A percentile compares a stretch with the other conserved stretches of the same genome.
These are phyloP conservation scores for Chiridota heheva DNA, from an alignment of 35 echinoderm and acorn worm genomes.

Conservation along the genomic window DNA sequence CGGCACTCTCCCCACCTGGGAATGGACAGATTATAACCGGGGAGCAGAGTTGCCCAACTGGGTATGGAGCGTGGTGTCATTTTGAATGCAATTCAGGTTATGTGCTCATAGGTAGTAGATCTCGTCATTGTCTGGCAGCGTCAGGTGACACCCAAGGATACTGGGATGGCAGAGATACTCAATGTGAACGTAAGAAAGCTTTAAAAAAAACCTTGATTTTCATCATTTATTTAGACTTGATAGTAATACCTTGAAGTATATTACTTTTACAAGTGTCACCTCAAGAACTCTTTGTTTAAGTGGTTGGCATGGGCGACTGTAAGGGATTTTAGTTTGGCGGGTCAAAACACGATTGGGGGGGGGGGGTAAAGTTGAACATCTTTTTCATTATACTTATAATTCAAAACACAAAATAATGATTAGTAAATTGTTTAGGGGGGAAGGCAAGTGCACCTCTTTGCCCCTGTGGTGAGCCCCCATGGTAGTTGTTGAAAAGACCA, in stretches of 20 bases:
- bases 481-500: too few relatives aligned
- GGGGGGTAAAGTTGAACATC: too few relatives aligned
- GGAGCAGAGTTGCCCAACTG: background rate
- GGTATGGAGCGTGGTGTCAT: conserved; percentile 47
- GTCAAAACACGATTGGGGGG: too few relatives aligned
- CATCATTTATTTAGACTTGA: too few relatives aligned
- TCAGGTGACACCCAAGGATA: conserved; percentile 8
- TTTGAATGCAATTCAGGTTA: conserved; percentile 40
- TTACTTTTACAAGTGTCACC: background rate
- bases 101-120: conserved; percentile 18
- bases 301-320: background rate
- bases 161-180: conserved; percentile 35
- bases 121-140: conserved; percentile 23
- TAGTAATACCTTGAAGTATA: too few relatives aligned
- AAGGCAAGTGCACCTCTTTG: too few relatives aligned
- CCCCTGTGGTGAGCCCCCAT: too few relatives aligned
- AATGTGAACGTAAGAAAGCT: conserved; percentile 34
- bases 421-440: too few relatives aligned
- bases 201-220: too few relatives aligned
- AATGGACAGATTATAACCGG: conserved; percentile 4
- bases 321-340: too few relatives aligned
- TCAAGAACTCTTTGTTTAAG: background rate
- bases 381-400: too few relatives aligned
- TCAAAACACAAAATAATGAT: too few relatives aligned
- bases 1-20: background rate